A percentile compares a stretch with the other conserved stretches of the same genome.
phyloP scores from a whole-genome alignment of 2,888 invertebrate species.

The Acleris sparsana region DNA sequence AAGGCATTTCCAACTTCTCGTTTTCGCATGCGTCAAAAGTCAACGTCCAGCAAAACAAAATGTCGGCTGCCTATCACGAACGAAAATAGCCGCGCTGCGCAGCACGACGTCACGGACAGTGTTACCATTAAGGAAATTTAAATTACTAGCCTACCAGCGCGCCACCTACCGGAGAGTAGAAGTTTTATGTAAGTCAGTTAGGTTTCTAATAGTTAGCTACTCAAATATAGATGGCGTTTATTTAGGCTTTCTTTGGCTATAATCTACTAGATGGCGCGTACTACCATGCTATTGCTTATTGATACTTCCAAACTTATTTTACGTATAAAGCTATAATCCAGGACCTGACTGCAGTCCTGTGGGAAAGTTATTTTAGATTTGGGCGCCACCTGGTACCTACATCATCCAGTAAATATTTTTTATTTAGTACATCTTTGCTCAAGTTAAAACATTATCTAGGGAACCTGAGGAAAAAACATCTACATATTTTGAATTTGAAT shows the following conservation, averaged over 20 bases:
- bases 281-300: not conserved
- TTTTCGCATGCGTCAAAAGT: constrained; percentile 52
- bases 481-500: too few relatives aligned
- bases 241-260: constrained; percentile 5
- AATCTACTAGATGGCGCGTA: constrained; percentile 14
- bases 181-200: not conserved
- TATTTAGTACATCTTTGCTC: too few relatives aligned
- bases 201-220: not conserved
- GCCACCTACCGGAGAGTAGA: constrained; percentile 27
- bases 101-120: constrained; percentile 67
- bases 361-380: not conserved
- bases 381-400: not conserved
- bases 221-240: constrained; percentile 15
- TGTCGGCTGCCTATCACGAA: constrained; percentile 77
- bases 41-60: constrained; percentile 64
- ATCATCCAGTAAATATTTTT: too few relatives aligned
- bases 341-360: not conserved
- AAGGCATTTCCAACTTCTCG: constrained; percentile 65
- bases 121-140: constrained; percentile 1
- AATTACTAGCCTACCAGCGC: not conserved
- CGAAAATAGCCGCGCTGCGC: constrained; percentile 74
- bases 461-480: too few relatives aligned
- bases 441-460: too few relatives aligned
- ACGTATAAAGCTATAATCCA: too few relatives aligned
- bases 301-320: not conserved